Percentiles rank a stretch among this genome's conserved stretches.
Conservation (phyloP, 2,797 vertebrate species). For the Capromys pilorides region DNA sequence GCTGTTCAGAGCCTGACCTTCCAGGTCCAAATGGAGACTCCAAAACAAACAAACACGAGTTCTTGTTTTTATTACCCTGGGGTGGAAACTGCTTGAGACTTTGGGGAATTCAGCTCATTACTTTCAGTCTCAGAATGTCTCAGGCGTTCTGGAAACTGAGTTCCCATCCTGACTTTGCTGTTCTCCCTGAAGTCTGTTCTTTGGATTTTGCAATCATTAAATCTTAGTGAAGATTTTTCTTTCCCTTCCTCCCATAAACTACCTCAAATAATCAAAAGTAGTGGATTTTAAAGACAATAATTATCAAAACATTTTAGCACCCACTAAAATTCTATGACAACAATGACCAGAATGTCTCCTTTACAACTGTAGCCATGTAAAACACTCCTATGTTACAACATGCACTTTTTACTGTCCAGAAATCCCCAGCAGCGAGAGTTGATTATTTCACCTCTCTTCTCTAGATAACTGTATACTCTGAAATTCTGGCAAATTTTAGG, state of each 20-base stretch:
- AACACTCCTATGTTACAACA: not conserved
- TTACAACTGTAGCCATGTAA: not conserved
- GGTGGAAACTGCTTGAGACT: constrained; percentile 76
- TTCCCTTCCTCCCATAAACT: not conserved
- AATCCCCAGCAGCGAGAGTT: not conserved
- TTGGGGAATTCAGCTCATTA: constrained; percentile 75
- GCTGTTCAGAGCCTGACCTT: constrained; percentile 76
- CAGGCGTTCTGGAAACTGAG: constrained; percentile 61
- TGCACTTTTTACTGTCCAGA: constrained; percentile 3
- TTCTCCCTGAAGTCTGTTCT: constrained; percentile 54
- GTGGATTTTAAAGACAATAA: constrained; percentile 20
- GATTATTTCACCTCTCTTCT: not conserved
- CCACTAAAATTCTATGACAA: not conserved
- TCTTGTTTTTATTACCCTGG: constrained; percentile 79
- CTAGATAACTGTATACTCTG: not conserved
- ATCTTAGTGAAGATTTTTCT: constrained; percentile 22
- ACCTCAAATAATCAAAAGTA: constrained; percentile 21
- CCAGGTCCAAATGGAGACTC: constrained; percentile 70
- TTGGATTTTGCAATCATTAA: constrained; percentile 59
- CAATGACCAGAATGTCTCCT: constrained; percentile 22
- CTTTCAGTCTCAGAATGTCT: constrained; percentile 68
- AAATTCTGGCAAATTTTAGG: constrained; percentile 46
- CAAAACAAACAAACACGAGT: constrained; percentile 79
- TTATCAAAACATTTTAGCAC: constrained; percentile 22
- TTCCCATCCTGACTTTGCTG: constrained; percentile 67